Conservation (phyloP, 92 coral and sea anemone genomes). For the Parazoanthus darwini region DNA sequence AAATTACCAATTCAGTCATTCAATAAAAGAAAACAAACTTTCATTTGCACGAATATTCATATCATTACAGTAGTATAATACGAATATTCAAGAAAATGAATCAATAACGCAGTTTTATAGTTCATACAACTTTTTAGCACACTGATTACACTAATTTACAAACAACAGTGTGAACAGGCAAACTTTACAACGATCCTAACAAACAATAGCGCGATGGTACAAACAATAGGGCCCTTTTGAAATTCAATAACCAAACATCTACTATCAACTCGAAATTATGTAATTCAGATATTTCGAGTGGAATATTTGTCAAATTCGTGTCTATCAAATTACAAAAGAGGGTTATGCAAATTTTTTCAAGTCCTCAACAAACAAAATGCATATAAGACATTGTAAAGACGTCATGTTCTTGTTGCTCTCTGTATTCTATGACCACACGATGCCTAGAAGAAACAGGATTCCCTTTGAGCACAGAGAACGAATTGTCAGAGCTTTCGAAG, state of each 20-base stretch:
- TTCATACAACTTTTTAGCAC: slow-evolving; percentile 33
- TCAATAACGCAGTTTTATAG: slow-evolving; percentile 25
- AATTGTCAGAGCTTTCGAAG: slow-evolving; percentile 46
- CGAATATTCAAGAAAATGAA: slow-evolving; percentile 40
- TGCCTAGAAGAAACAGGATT: slow-evolving; percentile 38
- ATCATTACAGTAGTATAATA: slow-evolving; percentile 36
- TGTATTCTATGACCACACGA: slow-evolving; percentile 27
- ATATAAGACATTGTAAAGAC: slow-evolving; percentile 25
- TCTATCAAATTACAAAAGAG: slow-evolving; percentile 34
- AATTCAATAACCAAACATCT: slow-evolving; percentile 20
- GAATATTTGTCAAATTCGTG: slow-evolving; percentile 22
- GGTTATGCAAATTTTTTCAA: slow-evolving; percentile 18
- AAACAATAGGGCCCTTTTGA: slow-evolving; percentile 23
- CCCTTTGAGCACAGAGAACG: slow-evolving; percentile 17
- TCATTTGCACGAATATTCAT: slow-evolving; percentile 34
- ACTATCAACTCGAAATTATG: slow-evolving; percentile 31
- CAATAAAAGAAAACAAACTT: slow-evolving; percentile 32
- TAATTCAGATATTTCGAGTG: slow-evolving; percentile 25
- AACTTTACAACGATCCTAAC: slow-evolving; percentile 27
- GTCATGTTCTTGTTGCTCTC: slow-evolving; percentile 32
- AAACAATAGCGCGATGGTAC: slow-evolving; percentile 30
- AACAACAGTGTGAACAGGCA: slow-evolving; percentile 36
- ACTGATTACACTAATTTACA: slow-evolving; percentile 33
- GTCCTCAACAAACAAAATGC: slow-evolving; percentile 32
- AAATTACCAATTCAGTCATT: slow-evolving; percentile 14